Evolutionary conservation across 2,888 invertebrate genomes (phyloP).

Genomic region (Diachrysia chrysitis): DNA sequence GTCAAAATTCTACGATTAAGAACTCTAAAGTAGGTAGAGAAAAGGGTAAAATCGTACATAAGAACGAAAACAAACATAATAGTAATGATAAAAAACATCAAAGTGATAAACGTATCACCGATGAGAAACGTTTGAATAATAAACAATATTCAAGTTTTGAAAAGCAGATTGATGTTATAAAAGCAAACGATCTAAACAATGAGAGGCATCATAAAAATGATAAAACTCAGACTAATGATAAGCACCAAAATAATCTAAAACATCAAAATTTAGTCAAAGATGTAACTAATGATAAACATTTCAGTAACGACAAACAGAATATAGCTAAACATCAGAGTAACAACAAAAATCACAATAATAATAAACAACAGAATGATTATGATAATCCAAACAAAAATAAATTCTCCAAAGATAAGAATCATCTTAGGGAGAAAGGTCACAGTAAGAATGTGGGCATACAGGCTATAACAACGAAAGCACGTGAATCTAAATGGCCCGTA

Average conservation of each 20-base stretch:
- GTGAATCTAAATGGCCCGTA: not conserved
- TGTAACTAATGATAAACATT: not conserved
- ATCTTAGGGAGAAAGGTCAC: not conserved
- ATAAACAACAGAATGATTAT: not conserved
- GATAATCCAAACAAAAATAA: slow-evolving; percentile 2
- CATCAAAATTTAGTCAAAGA: not conserved
- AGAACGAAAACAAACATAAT: not conserved
- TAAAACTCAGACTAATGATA: not conserved
- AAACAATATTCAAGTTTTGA: not conserved
- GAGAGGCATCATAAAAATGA: not conserved
- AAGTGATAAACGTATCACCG: too few relatives aligned
- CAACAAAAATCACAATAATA: not conserved
- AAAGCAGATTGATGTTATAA: not conserved
- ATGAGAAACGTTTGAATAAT: too few relatives aligned
- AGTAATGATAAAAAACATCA: not conserved
- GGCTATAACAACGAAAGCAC: not conserved
- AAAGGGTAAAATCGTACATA: not conserved
- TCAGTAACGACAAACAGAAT: not conserved
- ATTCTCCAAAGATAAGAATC: not conserved
- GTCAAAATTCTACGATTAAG: not conserved
- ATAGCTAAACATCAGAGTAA: not conserved
- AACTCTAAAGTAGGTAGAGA: not conserved
- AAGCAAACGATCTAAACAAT: not conserved
- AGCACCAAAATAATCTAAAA: not conserved
- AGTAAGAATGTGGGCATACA: not conserved